phyloP scores from a whole-genome alignment of 2,888 invertebrate species.

The Aphodius sticticus region DNA sequence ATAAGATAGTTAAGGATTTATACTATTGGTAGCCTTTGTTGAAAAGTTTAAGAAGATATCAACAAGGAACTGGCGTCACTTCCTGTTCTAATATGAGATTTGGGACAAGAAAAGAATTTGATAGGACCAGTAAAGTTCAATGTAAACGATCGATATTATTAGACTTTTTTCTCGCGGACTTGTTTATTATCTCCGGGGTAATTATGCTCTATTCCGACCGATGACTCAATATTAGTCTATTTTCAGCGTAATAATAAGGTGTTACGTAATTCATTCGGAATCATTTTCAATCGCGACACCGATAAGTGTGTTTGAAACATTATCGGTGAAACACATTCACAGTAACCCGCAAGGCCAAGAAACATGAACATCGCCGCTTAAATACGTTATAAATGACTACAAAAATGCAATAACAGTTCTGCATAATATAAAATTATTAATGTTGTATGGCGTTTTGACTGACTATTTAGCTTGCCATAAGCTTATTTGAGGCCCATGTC shows the following conservation, averaged over 20 bases:
- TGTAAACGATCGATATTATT: neutral
- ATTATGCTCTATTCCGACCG: neutral
- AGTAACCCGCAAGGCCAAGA: too few species aligned
- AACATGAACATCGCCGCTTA: too few species aligned
- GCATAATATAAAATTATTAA: too few species aligned
- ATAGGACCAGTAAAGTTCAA: neutral
- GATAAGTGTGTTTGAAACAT: neutral
- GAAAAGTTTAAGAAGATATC: too few species aligned
- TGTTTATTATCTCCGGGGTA: neutral
- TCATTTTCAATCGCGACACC: neutral
- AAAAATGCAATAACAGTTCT: too few species aligned
- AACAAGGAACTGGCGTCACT: neutral
- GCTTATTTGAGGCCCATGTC: too few species aligned
- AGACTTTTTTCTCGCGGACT: neutral
- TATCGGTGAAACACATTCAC: neutral
- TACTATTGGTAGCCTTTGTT: too few species aligned
- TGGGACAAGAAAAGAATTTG: neutral
- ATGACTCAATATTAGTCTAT: neutral
- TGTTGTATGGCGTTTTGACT: too few species aligned
- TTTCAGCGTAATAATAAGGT: neutral
- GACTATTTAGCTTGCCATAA: too few species aligned
- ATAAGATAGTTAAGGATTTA: too few species aligned
- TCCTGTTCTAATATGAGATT: neutral
- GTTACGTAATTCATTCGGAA: slow-evolving; percentile 4
- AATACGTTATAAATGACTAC: too few species aligned